Evolutionary conservation across 2,888 invertebrate species (phyloP).

Genomic region (Hemaris fuciformis): DNA sequence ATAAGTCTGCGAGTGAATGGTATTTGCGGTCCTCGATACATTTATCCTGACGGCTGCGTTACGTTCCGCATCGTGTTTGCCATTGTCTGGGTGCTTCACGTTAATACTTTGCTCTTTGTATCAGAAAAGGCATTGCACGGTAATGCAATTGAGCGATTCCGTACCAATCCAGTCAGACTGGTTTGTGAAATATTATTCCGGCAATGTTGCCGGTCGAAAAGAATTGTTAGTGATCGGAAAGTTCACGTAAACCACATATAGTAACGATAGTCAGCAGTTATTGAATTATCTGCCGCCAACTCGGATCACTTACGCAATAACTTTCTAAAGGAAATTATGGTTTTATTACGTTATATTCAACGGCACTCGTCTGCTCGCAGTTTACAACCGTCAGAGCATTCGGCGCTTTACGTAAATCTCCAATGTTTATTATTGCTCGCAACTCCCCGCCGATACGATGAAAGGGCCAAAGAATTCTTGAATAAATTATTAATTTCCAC

Average conservation of each 20-base stretch:
- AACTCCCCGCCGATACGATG: conserved; percentile 29
- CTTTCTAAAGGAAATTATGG: conserved; percentile 55
- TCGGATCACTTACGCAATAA: conserved; percentile 34
- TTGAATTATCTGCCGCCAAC: conserved; percentile 32
- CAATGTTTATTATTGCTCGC: conserved; percentile 55
- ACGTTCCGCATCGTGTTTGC: conserved; percentile 62
- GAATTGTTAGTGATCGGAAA: background rate
- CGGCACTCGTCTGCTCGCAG: conserved; percentile 51
- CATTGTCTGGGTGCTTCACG: conserved; percentile 68
- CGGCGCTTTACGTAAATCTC: conserved; percentile 63
- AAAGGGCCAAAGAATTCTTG: background rate
- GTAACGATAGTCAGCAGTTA: conserved; percentile 32
- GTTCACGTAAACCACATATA: background rate
- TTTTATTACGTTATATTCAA: conserved; percentile 45
- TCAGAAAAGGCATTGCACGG: conserved; percentile 54
- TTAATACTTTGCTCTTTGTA: conserved; percentile 61
- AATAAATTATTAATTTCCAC: background rate
- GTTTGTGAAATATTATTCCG: background rate
- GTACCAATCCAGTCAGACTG: conserved; percentile 29
- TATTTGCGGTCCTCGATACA: conserved; percentile 67
- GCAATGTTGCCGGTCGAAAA: background rate
- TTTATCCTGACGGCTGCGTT: conserved; percentile 58
- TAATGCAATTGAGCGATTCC: conserved; percentile 51
- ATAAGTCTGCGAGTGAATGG: conserved; percentile 62
- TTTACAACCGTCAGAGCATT: conserved; percentile 60